Evolutionary conservation across 2,888 invertebrate species (phyloP).

Genomic region (Chrysolina americana): DNA sequence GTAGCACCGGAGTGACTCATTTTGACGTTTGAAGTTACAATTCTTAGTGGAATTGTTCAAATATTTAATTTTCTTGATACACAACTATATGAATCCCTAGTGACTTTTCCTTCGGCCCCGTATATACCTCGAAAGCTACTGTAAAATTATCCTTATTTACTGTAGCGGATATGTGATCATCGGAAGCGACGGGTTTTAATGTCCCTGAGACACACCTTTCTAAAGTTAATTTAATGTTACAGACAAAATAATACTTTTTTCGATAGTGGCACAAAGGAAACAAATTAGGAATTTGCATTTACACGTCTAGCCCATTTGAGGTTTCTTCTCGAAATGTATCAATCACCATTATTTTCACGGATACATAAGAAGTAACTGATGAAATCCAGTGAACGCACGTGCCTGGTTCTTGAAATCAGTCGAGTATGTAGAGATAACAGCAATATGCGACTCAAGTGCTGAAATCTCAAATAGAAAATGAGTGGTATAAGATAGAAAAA

Average conservation of each 20-base stretch:
- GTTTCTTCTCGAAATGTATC: slow-evolving; percentile 2
- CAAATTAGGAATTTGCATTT: slow-evolving; percentile 48
- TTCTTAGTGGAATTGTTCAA: background rate
- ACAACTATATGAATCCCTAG: background rate
- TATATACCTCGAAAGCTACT: background rate
- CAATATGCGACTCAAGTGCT: background rate
- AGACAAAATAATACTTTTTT: slow-evolving; percentile 34
- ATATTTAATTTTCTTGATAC: background rate
- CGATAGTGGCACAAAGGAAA: slow-evolving; percentile 34
- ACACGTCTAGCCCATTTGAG: slow-evolving; percentile 49
- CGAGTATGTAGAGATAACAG: background rate
- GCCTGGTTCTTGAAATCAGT: background rate
- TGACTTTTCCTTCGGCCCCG: background rate
- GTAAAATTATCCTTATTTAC: slow-evolving; percentile 11
- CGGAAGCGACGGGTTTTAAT: slow-evolving; percentile 49
- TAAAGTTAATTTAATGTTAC: slow-evolving; percentile 49
- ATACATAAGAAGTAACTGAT: background rate
- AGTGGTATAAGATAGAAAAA: background rate
- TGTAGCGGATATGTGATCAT: slow-evolving; percentile 45
- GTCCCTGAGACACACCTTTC: slow-evolving; percentile 49
- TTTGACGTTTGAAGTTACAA: no score
- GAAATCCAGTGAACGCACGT: background rate
- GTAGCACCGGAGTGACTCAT: no score
- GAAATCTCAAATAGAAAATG: background rate
- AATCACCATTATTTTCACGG: slow-evolving; percentile 12